Conservation (phyloP, 2,888 invertebrate genomes). For the Limnephilus auricula region DNA sequence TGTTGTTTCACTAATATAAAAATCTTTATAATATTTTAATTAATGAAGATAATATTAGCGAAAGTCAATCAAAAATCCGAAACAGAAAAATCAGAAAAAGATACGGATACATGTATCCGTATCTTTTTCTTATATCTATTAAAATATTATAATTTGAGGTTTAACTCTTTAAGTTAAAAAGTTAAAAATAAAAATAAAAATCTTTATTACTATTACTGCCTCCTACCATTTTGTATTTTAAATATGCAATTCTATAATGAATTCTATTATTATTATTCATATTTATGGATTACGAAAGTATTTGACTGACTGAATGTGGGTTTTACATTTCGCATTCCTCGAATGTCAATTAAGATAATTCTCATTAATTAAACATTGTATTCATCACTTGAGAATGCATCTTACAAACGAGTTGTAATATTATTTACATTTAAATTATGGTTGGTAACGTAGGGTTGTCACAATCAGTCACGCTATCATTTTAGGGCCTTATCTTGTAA, state of each 20-base stretch:
- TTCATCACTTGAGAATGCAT: constrained; percentile 6
- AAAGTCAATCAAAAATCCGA: too few relatives aligned
- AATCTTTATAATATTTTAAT: too few relatives aligned
- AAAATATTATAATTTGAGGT: too few relatives aligned
- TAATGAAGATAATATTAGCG: too few relatives aligned
- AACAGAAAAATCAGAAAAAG: too few relatives aligned
- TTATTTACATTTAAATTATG: neutral
- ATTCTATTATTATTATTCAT: neutral
- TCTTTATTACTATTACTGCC: neutral
- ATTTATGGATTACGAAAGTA: neutral
- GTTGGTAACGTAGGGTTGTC: neutral
- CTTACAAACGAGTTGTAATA: neutral
- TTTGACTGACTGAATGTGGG: neutral
- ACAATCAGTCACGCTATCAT: neutral
- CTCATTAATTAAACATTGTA: constrained; percentile 6
- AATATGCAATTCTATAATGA: neutral
- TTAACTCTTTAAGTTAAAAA: too few relatives aligned
- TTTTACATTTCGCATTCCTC: neutral
- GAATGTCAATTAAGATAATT: neutral
- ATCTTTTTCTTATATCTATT: too few relatives aligned
- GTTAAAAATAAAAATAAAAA: too few relatives aligned
- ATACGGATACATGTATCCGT: too few relatives aligned
- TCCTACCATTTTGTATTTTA: neutral
- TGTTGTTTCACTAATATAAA: neutral
- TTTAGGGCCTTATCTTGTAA: too few relatives aligned